Percentiles rank a stretch among this genome's conserved stretches.
These are phyloP conservation scores for Sesia bembeciformis DNA, from an alignment of 2,888 invertebrate genomes.

Conservation along the genomic window DNA sequence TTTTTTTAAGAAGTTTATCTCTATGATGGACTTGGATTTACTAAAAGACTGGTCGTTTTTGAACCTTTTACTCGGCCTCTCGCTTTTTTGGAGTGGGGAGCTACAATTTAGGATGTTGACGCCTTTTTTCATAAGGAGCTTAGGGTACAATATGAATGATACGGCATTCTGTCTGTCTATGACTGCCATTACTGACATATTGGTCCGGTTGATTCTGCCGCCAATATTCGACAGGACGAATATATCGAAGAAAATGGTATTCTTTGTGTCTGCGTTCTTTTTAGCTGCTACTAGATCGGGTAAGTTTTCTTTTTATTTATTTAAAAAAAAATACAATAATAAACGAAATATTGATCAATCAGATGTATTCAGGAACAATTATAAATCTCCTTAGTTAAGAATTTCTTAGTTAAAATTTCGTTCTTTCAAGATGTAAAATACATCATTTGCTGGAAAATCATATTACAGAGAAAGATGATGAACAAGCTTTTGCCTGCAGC, in stretches of 20 bases:
- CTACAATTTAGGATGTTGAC: conserved; percentile 84
- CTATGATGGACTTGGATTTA: conserved; percentile 81
- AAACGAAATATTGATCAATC: too few species aligned
- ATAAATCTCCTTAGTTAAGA: too few species aligned
- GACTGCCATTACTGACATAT: conserved; percentile 83
- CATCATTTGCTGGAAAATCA: too few species aligned
- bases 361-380: too few species aligned
- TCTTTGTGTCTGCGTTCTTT: conserved; percentile 81
- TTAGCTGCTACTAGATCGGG: conserved; percentile 83
- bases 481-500: too few species aligned
- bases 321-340: too few species aligned
- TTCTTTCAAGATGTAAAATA: too few species aligned
- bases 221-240: conserved; percentile 81
- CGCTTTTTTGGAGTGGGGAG: conserved; percentile 83
- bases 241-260: conserved; percentile 81
- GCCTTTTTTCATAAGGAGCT: conserved; percentile 78
- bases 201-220: conserved; percentile 81
- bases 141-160: conserved; percentile 78
- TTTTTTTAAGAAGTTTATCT: conserved; percentile 74
- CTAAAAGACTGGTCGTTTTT: conserved; percentile 82
- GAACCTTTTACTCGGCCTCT: conserved; percentile 81
- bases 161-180: conserved; percentile 83
- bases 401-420: too few species aligned
- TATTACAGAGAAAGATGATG: too few species aligned
- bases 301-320: conserved; percentile 45